Percentiles rank a stretch among this genome's conserved stretches.
Conservation (phyloP, 2,888 invertebrate species). For the Desoria tigrina region DNA sequence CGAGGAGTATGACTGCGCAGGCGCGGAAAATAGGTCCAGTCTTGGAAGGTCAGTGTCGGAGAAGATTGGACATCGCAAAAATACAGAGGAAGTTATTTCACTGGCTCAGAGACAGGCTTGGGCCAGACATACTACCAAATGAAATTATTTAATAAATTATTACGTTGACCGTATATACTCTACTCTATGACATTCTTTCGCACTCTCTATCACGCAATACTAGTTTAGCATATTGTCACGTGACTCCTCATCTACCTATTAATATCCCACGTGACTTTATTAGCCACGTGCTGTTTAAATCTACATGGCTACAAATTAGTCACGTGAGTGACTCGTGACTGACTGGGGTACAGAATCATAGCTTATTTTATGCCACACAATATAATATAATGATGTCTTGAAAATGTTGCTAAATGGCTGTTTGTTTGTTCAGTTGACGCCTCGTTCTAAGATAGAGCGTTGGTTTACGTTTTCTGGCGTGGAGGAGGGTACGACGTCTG, state of each 20-base stretch:
- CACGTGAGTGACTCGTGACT: not conserved
- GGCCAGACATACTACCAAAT: conserved; percentile 87
- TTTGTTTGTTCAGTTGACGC: conserved; percentile 72
- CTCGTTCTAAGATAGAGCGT: conserved; percentile 75
- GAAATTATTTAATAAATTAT: conserved; percentile 50
- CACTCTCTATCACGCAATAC: not conserved
- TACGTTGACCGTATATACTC: not conserved
- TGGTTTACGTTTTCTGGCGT: conserved; percentile 73
- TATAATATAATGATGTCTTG: not conserved
- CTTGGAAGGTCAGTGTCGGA: conserved; percentile 84
- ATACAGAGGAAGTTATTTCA: conserved; percentile 81
- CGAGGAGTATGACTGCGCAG: too few species aligned
- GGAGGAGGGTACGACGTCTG: not conserved
- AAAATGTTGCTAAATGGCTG: too few species aligned
- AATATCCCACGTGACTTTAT: too few species aligned
- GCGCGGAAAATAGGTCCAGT: too few species aligned
- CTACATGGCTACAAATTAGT: not conserved
- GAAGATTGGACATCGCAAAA: conserved; percentile 70
- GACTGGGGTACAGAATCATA: not conserved
- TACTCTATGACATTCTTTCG: not conserved
- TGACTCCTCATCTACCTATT: too few species aligned
- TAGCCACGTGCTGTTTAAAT: not conserved
- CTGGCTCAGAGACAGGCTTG: conserved; percentile 78
- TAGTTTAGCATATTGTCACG: not conserved
- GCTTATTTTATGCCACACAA: too few species aligned